Evolutionary conservation across 30 jellyfish, hydroid and myxozoan species (phyloP).

Genomic region (Turritopsis rubra): DNA sequence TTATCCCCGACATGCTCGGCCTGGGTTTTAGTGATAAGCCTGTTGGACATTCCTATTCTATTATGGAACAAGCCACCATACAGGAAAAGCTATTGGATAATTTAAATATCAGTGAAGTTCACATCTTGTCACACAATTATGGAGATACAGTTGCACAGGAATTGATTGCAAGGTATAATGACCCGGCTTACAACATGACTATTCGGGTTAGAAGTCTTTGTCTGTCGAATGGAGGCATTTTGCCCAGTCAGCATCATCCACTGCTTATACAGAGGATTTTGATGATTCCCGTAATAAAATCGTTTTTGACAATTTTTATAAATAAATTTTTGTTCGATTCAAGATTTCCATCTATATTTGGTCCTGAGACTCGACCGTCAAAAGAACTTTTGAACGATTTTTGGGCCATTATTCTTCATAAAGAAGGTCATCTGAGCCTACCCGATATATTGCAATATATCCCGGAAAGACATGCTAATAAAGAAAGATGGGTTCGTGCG

Average conservation of each 20-base stretch:
- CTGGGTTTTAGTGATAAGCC: constrained; percentile 92
- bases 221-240: constrained; percentile 79
- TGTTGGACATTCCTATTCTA: constrained; percentile 47
- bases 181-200: constrained; percentile 17
- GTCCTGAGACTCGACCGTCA: constrained; percentile 47
- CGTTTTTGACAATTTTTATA: constrained; percentile 40
- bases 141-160: constrained; percentile 96
- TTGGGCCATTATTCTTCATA: constrained; percentile 57
- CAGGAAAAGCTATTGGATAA: constrained; percentile 49
- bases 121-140: constrained; percentile 69
- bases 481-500: constrained; percentile 85
- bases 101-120: constrained; percentile 40
- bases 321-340: constrained; percentile 27
- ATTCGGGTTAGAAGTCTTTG: constrained; percentile 57
- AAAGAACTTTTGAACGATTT: constrained; percentile 46
- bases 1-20: constrained; percentile 83
- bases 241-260: constrained; percentile 67
- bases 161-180: constrained; percentile 55
- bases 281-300: constrained; percentile 33
- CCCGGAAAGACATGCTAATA: constrained; percentile 44
- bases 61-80: constrained; percentile 64
- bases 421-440: constrained; percentile 55
- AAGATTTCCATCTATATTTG: constrained; percentile 68
- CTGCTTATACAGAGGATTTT: constrained; percentile 46
- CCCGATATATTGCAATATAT: constrained; percentile 44